Evolutionary conservation across 2,888 invertebrate genomes (phyloP), one percentile per base, ranked within the genome.

Genomic region (Lutraria lutraria): DNA sequence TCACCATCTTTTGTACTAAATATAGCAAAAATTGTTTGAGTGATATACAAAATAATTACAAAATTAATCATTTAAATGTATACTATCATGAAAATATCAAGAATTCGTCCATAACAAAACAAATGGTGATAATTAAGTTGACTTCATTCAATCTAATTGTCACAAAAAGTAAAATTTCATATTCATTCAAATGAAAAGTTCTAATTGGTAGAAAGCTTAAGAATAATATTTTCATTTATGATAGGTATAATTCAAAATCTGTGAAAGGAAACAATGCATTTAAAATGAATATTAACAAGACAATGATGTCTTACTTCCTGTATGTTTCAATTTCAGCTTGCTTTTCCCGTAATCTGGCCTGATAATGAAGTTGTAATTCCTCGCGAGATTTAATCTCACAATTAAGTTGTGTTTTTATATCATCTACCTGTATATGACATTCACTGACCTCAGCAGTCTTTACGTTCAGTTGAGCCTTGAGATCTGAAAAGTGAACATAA

Each of bases 371-470:
- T 85, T 96, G 95, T n/a, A 96, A 92, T 81, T 96, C 96, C 79
- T 95, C 95, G 81, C 94, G 90, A 0, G 94, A 91, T 43, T 93
- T 93, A n/a, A 91, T 92, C 87, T 96, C 96, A 86, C 95, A 92
- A 63, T 92, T 92, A 13, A 94, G 83, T 8, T 91, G 85, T n/a
- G 93, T 93, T 72, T 93, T 93, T 87, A 95, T 72, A 60, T 96
- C 95, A 92, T 96, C 96, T 12, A 95, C 79, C 25, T 94, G 91
- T 68, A 96, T 96, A 88, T 95, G 96, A 72, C 96, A 90, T 72
- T 96, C 96, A 93, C 96, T 96, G 1, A 96, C 92, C 85, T 96
- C 96, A 10, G 94, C 95, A 92, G 93, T 96, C 86, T 95, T 95
- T 4, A 89, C 84, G 90, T 95, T 95, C 76, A 95, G 82, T 43